Evolutionary conservation across 2,113 vertebrate species (phyloP).

Genomic region (Carassius carassius): DNA sequence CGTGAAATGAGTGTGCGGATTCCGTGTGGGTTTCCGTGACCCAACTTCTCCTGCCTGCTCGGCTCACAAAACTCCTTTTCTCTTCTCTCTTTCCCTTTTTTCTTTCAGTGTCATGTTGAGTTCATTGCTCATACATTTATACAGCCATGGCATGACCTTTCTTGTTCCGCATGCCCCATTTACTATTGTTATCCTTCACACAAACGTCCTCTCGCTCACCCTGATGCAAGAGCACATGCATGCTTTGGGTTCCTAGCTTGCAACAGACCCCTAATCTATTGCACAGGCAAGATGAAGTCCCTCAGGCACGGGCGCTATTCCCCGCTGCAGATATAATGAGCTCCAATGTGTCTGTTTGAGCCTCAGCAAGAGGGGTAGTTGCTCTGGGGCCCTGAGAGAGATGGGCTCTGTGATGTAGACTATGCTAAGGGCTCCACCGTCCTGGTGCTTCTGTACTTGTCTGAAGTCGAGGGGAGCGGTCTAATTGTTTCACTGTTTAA

Average conservation of each 20-base stretch:
- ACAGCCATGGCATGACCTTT: slow-evolving; percentile 18
- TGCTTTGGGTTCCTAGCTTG: slow-evolving; percentile 4
- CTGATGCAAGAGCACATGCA: neutral
- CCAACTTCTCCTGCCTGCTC: neutral
- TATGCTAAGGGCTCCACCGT: slow-evolving; percentile 37
- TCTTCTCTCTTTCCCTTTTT: neutral
- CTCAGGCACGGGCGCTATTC: slow-evolving; percentile 37
- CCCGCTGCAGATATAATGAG: slow-evolving; percentile 35
- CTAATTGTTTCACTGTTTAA: slow-evolving; percentile 58
- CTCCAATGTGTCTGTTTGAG: slow-evolving; percentile 45
- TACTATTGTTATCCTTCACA: slow-evolving; percentile 43
- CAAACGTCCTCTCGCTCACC: neutral
- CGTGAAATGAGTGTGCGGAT: neutral
- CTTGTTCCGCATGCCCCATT: slow-evolving; percentile 31
- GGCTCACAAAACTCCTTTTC: slow-evolving; percentile 19
- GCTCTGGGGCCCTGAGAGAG: slow-evolving; percentile 14
- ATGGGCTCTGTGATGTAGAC: slow-evolving; percentile 2
- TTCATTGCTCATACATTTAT: slow-evolving; percentile 33
- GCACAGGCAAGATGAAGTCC: slow-evolving; percentile 30
- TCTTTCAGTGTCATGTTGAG: slow-evolving; percentile 13
- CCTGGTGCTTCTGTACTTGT: slow-evolving; percentile 38
- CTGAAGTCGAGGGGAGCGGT: slow-evolving; percentile 41
- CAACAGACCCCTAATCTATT: slow-evolving; percentile 9
- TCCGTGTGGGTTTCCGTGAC: neutral
- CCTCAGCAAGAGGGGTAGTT: slow-evolving; percentile 39